Conservation (phyloP, 2,113 vertebrate species). For the Sialia sialis region DNA sequence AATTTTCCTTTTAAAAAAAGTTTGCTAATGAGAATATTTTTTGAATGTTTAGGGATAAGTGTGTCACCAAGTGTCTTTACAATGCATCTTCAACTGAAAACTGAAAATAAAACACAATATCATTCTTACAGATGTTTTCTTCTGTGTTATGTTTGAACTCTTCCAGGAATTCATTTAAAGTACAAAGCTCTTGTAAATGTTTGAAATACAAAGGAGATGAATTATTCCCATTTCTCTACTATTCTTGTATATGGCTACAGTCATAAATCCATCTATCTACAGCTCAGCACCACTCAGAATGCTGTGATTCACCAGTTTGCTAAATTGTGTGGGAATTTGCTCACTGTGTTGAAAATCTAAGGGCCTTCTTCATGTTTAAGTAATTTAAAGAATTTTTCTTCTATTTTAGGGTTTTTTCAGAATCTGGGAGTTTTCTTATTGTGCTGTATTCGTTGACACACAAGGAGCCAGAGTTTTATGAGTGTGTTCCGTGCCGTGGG, state of each 20-base stretch:
- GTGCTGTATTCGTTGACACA: slow-evolving; percentile 86
- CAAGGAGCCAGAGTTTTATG: slow-evolving; percentile 90
- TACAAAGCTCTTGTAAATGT: background rate
- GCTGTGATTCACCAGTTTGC: background rate
- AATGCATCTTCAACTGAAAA: background rate
- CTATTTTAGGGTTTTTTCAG: slow-evolving; percentile 81
- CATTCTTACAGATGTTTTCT: background rate
- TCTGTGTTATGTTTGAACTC: background rate
- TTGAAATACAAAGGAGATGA: background rate
- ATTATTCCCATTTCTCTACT: background rate
- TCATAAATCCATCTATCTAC: background rate
- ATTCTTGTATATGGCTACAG: background rate
- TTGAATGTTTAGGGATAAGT: background rate
- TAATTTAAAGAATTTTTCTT: background rate
- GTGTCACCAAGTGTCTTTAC: background rate
- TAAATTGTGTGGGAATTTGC: background rate
- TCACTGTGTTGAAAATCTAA: background rate
- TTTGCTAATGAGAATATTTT: background rate
- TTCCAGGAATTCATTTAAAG: background rate
- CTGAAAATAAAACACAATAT: background rate
- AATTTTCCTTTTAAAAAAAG: background rate
- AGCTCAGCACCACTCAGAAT: background rate
- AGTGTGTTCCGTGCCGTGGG: slow-evolving; percentile 74
- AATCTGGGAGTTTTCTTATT: slow-evolving; percentile 83
- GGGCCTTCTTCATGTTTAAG: background rate